Percentiles rank a stretch among this genome's conserved stretches.
These are phyloP conservation scores for Hippolais icterina DNA, from an alignment of 2,113 vertebrate species.

Conservation along the genomic window DNA sequence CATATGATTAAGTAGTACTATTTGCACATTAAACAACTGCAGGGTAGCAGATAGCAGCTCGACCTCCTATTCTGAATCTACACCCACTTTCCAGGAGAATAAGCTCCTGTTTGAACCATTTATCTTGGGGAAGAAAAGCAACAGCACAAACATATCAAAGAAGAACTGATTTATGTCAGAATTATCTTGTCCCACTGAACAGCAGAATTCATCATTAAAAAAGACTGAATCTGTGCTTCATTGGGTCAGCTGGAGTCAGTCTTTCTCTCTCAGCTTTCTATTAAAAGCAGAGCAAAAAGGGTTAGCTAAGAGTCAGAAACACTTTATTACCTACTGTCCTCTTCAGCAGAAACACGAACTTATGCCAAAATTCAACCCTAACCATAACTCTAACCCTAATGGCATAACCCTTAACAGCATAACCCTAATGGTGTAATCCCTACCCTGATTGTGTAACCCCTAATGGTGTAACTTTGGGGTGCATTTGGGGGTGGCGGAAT, in stretches of 20 bases:
- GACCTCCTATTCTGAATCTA: conserved; percentile 25
- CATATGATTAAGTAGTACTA: conserved; percentile 4
- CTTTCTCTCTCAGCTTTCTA: not conserved
- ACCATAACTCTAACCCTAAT: not conserved
- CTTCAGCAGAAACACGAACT: not conserved
- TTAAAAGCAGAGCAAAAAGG: not conserved
- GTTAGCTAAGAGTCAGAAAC: not conserved
- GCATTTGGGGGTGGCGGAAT: too few relatives aligned
- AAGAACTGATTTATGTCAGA: conserved; percentile 48
- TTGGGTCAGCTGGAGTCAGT: not conserved
- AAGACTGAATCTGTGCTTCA: not conserved
- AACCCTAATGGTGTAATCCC: too few relatives aligned
- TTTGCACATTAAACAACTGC: not conserved
- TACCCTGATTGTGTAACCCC: too few relatives aligned
- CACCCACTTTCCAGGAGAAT: not conserved
- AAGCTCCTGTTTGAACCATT: conserved; percentile 14
- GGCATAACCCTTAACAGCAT: not conserved
- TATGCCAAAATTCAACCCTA: not conserved
- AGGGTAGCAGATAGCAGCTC: not conserved
- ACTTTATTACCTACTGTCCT: not conserved
- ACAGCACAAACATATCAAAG: not conserved
- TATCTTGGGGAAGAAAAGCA: conserved; percentile 6
- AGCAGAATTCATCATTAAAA: conserved; percentile 34
- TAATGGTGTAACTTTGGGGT: not conserved
- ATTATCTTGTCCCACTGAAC: not conserved